Base-by-base conservation (phyloP, 2,797 vertebrate species). In the Sarcophilus harrisii region DNA sequence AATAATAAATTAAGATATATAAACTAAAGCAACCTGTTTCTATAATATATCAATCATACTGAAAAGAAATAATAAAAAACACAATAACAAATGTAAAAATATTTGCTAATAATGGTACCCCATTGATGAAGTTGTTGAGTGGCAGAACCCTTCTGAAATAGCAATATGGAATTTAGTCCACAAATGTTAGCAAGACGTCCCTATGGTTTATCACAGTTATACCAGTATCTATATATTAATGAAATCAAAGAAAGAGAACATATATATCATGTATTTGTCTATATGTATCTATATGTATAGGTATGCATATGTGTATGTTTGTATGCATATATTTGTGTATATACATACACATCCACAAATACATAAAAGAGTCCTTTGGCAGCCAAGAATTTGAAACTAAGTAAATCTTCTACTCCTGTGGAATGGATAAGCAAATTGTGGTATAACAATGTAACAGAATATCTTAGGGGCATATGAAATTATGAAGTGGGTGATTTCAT, bases 321-420 rank as follows among this genome's bases (percentile, higher is more conserved):
- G 27, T 11, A 59, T 10, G 29, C 0, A 32, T 30, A 62, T 0
- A 62, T 4, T 55, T 55, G 9, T 10, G 54, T 55, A 55, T 73
- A 38, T 73, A 38, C 14, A n/a, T n/a, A n/a, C 5, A 66, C 32
- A n/a, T 1, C 2, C 16, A 18, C 14, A 66, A 66, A 8, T 18
- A n/a, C 1, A 10, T 10, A 45, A 73, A 62, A 14, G 1, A 32
- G 1, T 24, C 24, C 2, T 45, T 21, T 81, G 8, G n/a, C 1
- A 24, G 9, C n/a, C n/a, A 81, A 45, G 18, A 45, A 45, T 18
- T 81, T 2, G 18, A 81, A 81, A 81, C 8, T 21, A 45, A 9
- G 1, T 8, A 45, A 24, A 9, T 45, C 0, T 21, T 8, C n/a
- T 81, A 0, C 6, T 38, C 2, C 3, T 24, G n/a, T 4, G 0